Percentiles rank a stretch among this genome's conserved stretches.
These are phyloP conservation scores for Lycaon pictus DNA, from an alignment of 2,113 vertebrate genomes.

Conservation along the genomic window DNA sequence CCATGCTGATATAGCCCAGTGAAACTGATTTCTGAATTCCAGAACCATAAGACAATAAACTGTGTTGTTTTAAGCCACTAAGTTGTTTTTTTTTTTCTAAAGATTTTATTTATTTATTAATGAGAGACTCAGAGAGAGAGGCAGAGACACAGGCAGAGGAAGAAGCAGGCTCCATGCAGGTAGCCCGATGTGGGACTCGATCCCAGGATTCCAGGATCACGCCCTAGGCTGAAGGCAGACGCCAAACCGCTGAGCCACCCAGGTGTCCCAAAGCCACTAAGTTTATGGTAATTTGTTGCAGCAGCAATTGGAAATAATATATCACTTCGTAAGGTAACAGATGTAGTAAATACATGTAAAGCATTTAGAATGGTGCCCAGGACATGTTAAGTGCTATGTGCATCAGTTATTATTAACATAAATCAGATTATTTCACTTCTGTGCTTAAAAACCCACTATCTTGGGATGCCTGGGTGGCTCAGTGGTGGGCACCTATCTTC, in stretches of 20 bases:
- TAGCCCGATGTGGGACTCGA: too few species aligned
- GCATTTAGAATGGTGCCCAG: not conserved
- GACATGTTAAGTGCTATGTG: not conserved
- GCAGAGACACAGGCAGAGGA: too few species aligned
- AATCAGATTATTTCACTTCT: slow-evolving; percentile 4
- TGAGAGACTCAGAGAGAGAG: too few species aligned
- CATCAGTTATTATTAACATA: not conserved
- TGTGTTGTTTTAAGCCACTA: not conserved
- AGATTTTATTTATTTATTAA: too few species aligned
- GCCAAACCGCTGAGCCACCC: too few species aligned
- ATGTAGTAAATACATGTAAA: not conserved
- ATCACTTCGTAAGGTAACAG: not conserved
- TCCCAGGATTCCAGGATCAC: too few species aligned
- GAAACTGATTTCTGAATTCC: not conserved
- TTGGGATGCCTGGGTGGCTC: not conserved
- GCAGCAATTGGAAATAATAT: not conserved
- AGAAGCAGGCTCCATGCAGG: too few species aligned
- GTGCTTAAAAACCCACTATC: not conserved
- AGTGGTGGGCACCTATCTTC: too few species aligned
- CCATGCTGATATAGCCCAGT: not conserved
- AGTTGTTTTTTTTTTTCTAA: not conserved
- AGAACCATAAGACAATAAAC: not conserved
- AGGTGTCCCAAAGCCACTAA: not conserved
- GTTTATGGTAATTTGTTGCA: not conserved
- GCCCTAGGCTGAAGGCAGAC: too few species aligned